Evolutionary conservation across 2,797 vertebrate genomes (phyloP), one percentile per base, ranked within the genome.

Genomic region (Sebastes cheni): DNA sequence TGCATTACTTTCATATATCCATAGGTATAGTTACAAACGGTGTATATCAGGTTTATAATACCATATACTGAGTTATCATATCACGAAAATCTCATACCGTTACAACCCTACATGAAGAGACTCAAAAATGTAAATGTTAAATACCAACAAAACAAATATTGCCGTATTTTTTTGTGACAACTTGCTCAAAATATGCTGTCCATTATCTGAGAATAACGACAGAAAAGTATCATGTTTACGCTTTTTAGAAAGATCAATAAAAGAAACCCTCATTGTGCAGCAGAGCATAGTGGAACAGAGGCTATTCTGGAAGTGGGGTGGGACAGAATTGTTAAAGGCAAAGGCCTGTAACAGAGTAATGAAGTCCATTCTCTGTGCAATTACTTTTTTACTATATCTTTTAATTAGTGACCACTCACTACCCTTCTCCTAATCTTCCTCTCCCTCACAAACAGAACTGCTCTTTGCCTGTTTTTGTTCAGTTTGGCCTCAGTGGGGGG

Each of bases 321-420:
- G 42, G 74, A 82, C 60, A 83, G 80, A 85, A 75, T 66, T 72
- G 73, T 86, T 83, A 83, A 82, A 81, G 42, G 42, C 76, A 81
- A 62, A 79, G 27, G 65, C 32, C 66, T 83, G 60, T 77, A 72
- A 83, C 79, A 67, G 67, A 89, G 75, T 79, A 85, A 91, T 86
- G 72, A 78, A 64, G 77, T 56, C 23, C 68, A 81, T 68, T 69
- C 75, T 76, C 46, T 56, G 50, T 79, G 29, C 67, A 82, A 83
- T 88, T 82, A 71, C 56, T 88, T 85, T 88, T 85, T 87, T 64
- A 79, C 79, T 82, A 59, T 82, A 85, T 86, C 69, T 75, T 87
- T 89, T 92, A 89, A 83, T 91, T 83, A 91, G 84, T 82, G 78
- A 60, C 56, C 80, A 81, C n/a, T 83, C 83, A 68, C 81, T 89